phyloP scores from a whole-genome alignment of 1,140 invertebrate species.

The Meloidogyne exigua region DNA sequence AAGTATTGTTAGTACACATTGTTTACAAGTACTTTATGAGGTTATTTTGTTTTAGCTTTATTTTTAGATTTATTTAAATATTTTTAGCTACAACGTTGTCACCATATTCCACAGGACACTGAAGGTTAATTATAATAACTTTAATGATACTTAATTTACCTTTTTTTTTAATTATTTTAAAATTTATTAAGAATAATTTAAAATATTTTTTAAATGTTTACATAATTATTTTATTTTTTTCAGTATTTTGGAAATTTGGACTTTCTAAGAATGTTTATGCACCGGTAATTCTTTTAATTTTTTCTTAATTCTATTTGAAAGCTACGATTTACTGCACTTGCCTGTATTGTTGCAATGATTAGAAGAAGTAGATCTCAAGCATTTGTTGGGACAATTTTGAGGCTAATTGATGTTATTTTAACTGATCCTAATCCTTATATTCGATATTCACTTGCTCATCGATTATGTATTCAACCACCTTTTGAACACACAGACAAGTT shows the following conservation, averaged over 20 bases:
- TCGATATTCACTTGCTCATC: constrained; percentile 16
- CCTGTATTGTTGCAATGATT: constrained; percentile 30
- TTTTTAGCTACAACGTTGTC: constrained; percentile 42
- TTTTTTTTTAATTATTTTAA: too few species aligned
- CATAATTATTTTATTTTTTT: background rate
- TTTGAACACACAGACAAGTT: constrained; percentile 23
- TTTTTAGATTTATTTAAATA: constrained; percentile 6
- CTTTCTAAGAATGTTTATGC: constrained; percentile 28
- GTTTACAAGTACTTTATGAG: constrained; percentile 33
- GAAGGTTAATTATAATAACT: constrained; percentile 8
- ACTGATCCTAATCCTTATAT: constrained; percentile 30
- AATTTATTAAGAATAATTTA: too few species aligned
- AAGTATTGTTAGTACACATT: constrained; percentile 35
- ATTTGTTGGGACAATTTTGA: constrained; percentile 26
- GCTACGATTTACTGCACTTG: constrained; percentile 27
- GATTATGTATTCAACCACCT: constrained; percentile 29
- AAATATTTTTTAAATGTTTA: too few species aligned
- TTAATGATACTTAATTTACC: too few species aligned
- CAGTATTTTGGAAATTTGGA: constrained; percentile 47
- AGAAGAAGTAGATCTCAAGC: constrained; percentile 12
- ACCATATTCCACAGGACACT: constrained; percentile 45
- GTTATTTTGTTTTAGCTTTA: constrained; percentile 20
- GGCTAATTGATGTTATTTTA: constrained; percentile 25
- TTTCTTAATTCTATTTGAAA: constrained; percentile 11
- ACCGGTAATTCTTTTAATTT: constrained; percentile 21